Percentiles rank a stretch among this genome's conserved stretches.
These are phyloP conservation scores for Scarus forsteni DNA, from an alignment of 2,797 vertebrate species.

Conservation along the genomic window DNA sequence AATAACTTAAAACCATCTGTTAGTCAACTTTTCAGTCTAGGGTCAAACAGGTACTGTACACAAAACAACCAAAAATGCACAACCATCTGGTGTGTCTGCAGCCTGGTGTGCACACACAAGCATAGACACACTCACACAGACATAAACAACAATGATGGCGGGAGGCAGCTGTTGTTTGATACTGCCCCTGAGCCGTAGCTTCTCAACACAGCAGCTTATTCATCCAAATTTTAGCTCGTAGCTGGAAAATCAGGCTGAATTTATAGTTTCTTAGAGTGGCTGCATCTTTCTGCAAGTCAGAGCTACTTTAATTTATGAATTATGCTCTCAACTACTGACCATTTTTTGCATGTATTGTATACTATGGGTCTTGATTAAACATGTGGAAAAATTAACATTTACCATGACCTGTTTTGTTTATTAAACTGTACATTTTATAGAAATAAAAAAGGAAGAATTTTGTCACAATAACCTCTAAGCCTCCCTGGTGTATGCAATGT, in stretches of 20 bases:
- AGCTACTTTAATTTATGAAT: conserved; percentile 55
- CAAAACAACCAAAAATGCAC: conserved; percentile 45
- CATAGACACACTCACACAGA: conserved; percentile 23
- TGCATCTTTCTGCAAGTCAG: conserved; percentile 49
- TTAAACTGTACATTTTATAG: too few species aligned
- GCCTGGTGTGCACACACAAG: conserved; percentile 6
- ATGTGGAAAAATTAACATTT: conserved; percentile 11
- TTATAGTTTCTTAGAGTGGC: conserved; percentile 49
- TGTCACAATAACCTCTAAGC: too few species aligned
- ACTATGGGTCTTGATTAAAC: background rate
- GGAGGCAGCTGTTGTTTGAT: conserved; percentile 61
- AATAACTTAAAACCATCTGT: conserved; percentile 69
- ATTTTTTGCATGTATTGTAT: conserved; percentile 9
- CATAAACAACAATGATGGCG: conserved; percentile 45
- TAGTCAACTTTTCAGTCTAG: conserved; percentile 60
- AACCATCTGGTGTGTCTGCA: conserved; percentile 48
- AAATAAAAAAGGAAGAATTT: too few species aligned
- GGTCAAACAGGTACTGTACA: conserved; percentile 67
- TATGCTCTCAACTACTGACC: conserved; percentile 47
- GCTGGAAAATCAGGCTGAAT: conserved; percentile 54
- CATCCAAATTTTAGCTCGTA: conserved; percentile 60
- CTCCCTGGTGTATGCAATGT: conserved; percentile 23
- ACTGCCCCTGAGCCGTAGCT: conserved; percentile 53
- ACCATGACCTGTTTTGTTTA: too few species aligned
- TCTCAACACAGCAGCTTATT: conserved; percentile 25